Evolutionary conservation across 2,113 vertebrate genomes (phyloP).

Genomic region (Pseudorectes ferrugineus): DNA sequence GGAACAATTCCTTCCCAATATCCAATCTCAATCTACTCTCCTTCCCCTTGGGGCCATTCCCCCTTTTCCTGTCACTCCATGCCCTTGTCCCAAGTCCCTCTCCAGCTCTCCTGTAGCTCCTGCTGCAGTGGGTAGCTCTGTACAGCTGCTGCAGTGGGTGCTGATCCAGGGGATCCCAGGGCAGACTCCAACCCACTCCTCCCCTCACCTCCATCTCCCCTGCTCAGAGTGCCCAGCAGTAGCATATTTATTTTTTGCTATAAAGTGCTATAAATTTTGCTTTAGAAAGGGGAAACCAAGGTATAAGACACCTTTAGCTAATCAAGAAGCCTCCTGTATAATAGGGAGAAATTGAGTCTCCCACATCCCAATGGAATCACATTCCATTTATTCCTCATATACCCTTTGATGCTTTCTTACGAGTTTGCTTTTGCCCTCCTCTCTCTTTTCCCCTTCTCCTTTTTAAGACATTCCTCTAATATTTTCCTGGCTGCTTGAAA

Average conservation of each 20-base stretch:
- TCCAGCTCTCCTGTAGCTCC: not conserved
- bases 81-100: not conserved
- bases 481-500: not conserved
- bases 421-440: not conserved
- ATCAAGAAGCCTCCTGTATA: not conserved
- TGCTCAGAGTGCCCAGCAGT: not conserved
- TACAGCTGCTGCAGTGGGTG: not conserved
- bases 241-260: not conserved
- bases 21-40: not conserved
- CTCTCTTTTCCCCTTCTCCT: not conserved
- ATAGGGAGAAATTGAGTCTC: not conserved
- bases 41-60: not conserved
- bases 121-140: no score
- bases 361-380: not conserved
- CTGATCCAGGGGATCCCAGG: not conserved
- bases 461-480: not conserved
- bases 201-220: not conserved
- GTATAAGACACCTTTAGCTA: not conserved
- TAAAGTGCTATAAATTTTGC: not conserved
- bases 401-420: not conserved
- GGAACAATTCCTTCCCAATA: not conserved
- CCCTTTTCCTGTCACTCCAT: not conserved
- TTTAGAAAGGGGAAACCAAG: not conserved
- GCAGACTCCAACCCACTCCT: accelerated
- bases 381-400: not conserved